Evolutionary conservation across 2,113 vertebrate species (phyloP), one percentile per base, ranked within the genome.

Genomic region (Arizona elegans): DNA sequence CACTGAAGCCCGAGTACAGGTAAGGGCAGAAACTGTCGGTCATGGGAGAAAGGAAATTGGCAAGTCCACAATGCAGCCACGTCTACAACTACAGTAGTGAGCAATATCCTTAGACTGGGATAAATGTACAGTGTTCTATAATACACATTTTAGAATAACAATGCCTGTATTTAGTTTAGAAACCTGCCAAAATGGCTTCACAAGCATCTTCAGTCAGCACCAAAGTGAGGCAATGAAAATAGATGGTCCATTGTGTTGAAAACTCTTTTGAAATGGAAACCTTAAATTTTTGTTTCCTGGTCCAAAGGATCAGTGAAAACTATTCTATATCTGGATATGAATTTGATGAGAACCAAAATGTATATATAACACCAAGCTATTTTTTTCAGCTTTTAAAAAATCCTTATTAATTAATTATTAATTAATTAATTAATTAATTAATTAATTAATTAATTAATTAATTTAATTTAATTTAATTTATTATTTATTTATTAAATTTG

Each of bases 1-100:
- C 96, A 99, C 99, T 0, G 99, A 99, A 96, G 99, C 99, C 93
- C 98, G 99, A 0, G 99, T 99, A 62, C 99, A 99, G 99, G 99
- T 99, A 98, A 95, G 0, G 0, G 91, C 24, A 54, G 13, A n/a
- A 2, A 2, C 1, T 26, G 10, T 26, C 6, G 62, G 50, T 13
- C 54, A 6, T 21, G 47, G 26, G 0, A 2, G 0, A 65, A 55
- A 12, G 38, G 0, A 7, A 65, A 47, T 29, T 47, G n/a, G 70
- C 19, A 15, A 90, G 86, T 53, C 52, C 43, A 8, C 6, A 24
- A 38, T 50, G 8, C 24, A 11, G 0, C 0, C 19, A 70, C 38
- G 15, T 38, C 19, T 29, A 23, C 38, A 87, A 87, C 38, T 59
- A 29, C 58, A 90, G 47, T 88, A 29, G 55, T 23, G n/a, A 75